Conservation (phyloP, 2,113 vertebrate genomes). For the Galemys pyrenaicus region DNA sequence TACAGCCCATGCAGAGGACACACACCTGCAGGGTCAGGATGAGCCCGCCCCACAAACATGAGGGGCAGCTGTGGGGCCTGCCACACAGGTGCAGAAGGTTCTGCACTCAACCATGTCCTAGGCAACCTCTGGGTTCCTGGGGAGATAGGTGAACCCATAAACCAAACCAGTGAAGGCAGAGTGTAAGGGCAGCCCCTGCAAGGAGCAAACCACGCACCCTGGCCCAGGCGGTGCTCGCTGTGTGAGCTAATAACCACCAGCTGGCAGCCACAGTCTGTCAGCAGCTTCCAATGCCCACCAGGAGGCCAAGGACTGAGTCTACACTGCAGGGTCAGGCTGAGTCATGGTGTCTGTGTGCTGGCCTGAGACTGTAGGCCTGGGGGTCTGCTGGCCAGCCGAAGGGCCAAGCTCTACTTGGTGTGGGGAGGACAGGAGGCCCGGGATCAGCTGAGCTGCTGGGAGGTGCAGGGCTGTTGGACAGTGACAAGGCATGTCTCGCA, state of each 20-base stretch:
- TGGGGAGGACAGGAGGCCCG: not conserved
- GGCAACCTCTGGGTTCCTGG: not conserved
- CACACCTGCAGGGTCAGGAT: no score
- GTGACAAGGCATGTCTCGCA: not conserved
- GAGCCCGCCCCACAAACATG: not conserved
- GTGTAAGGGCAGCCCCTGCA: conserved; percentile 73
- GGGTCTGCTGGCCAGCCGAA: not conserved
- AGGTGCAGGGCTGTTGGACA: not conserved
- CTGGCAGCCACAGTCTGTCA: conserved; percentile 63
- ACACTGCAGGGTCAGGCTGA: not conserved
- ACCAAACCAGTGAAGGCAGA: not conserved
- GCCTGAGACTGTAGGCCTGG: not conserved
- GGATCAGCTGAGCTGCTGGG: not conserved
- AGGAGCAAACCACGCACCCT: conserved; percentile 67
- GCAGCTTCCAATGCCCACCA: conserved; percentile 72
- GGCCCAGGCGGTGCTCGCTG: not conserved
- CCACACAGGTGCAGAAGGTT: not conserved
- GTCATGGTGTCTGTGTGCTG: not conserved
- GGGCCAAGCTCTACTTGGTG: not conserved
- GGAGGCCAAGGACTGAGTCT: not conserved
- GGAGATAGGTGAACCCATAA: not conserved
- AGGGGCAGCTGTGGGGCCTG: not conserved
- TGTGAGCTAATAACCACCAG: conserved; percentile 46
- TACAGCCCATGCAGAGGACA: no score
- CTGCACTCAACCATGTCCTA: not conserved